Conservation (phyloP, 2,113 vertebrate genomes). For the Epinephelus moara region DNA sequence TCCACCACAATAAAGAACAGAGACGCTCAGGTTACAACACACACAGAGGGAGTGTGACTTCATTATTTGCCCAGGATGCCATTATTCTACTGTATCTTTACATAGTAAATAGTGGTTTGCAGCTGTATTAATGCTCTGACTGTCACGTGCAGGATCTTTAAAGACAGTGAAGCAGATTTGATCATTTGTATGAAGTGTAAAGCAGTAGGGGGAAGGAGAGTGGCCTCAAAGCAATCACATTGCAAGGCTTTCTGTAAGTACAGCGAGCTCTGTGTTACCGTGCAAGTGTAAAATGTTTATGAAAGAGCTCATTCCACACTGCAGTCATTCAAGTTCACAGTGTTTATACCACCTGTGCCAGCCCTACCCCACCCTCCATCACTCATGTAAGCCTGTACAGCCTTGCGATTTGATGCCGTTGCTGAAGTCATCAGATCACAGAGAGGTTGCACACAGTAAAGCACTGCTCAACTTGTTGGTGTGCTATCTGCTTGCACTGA, state of each 20-base stretch:
- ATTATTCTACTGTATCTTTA: no score
- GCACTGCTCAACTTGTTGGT: background rate
- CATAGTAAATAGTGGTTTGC: no score
- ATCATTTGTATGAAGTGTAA: constrained; percentile 12
- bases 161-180: background rate
- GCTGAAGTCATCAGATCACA: background rate
- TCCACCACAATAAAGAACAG: no score
- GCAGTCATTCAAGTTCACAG: background rate
- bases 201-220: background rate
- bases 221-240: background rate
- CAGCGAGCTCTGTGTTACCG: background rate
- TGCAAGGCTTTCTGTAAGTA: background rate
- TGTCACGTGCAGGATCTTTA: background rate
- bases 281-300: background rate
- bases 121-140: background rate
- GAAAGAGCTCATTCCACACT: background rate
- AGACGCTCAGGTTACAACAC: no score
- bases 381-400: background rate
- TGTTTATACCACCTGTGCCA: background rate
- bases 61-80: no score
- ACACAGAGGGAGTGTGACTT: no score
- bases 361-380: background rate
- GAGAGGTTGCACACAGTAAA: no score
- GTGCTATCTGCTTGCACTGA: background rate
- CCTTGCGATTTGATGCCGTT: background rate